Conservation (phyloP, 2,888 invertebrate genomes). For the Pycnomerus fuliginosus region DNA sequence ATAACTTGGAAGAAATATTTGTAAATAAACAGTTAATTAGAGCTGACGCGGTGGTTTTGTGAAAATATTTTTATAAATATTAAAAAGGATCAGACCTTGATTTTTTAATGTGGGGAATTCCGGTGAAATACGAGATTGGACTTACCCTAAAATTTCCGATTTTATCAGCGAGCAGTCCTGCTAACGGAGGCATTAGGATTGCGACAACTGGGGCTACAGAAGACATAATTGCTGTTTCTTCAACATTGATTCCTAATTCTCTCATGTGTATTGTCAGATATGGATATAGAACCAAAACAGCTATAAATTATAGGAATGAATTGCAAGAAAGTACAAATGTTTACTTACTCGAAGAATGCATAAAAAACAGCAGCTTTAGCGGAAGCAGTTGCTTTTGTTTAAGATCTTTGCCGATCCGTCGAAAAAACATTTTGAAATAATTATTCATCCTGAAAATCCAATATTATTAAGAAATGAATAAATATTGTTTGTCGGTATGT, state of each 20-base stretch:
- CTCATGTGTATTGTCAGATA: slow-evolving; percentile 80
- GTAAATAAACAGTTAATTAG: not conserved
- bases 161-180: slow-evolving; percentile 75
- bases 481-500: too few relatives aligned
- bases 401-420: slow-evolving; percentile 68
- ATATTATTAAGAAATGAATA: not conserved
- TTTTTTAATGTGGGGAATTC: not conserved
- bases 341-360: slow-evolving; percentile 75
- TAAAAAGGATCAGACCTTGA: slow-evolving; percentile 2
- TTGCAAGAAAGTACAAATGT: not conserved
- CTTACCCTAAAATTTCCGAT: slow-evolving; percentile 78
- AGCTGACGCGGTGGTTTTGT: not conserved
- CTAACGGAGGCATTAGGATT: slow-evolving; percentile 75
- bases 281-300: slow-evolving; percentile 73
- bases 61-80: not conserved
- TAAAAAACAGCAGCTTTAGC: slow-evolving; percentile 73
- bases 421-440: slow-evolving; percentile 63
- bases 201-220: slow-evolving; percentile 74
- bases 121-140: not conserved
- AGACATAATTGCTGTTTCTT: slow-evolving; percentile 79
- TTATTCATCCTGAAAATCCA: slow-evolving; percentile 53
- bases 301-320: slow-evolving; percentile 49
- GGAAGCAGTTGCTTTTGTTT: slow-evolving; percentile 71
- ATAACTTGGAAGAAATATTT: too few relatives aligned
- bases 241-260: slow-evolving; percentile 74